Evolutionary conservation across 2,797 vertebrate species (phyloP).

Genomic region (Xiphophorus birchmanni): DNA sequence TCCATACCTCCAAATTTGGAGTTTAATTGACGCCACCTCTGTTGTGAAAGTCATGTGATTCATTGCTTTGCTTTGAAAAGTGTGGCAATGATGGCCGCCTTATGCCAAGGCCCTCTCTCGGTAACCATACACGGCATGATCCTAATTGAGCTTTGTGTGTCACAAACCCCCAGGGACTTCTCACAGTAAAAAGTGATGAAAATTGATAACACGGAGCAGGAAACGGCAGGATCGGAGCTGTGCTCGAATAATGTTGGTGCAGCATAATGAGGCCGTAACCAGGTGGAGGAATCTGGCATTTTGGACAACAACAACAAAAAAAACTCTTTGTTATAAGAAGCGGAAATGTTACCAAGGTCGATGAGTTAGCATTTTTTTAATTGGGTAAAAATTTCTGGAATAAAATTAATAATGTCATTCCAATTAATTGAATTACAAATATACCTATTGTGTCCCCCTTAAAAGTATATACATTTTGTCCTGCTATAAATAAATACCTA

Average conservation of each 20-base stretch:
- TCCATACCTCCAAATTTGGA: conserved; percentile 15
- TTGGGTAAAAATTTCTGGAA: conserved; percentile 2
- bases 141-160: conserved; percentile 70
- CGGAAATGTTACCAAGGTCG: conserved; percentile 3
- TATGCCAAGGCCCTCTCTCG: conserved; percentile 59
- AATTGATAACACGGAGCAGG: conserved; percentile 70
- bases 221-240: conserved; percentile 57
- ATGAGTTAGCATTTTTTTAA: conserved; percentile 1
- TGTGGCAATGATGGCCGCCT: conserved; percentile 62
- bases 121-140: conserved; percentile 55
- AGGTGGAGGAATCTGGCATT: conserved; percentile 15
- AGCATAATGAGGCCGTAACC: conserved; percentile 54
- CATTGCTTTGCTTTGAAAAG: conserved; percentile 51
- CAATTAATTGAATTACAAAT: neutral
- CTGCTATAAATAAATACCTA: neutral
- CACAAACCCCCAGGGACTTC: conserved; percentile 64
- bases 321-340: conserved; percentile 17
- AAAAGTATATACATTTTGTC: neutral
- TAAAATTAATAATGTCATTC: conserved; percentile 8
- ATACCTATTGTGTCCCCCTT: neutral
- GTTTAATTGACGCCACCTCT: conserved; percentile 35
- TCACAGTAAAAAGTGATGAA: conserved; percentile 58
- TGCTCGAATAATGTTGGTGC: conserved; percentile 39
- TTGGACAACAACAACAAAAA: conserved; percentile 23
- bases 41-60: conserved; percentile 42